A percentile compares a stretch with the other conserved stretches of the same genome.
Evolutionary conservation across 2,113 vertebrate species (phyloP).

Genomic region (Acinonyx jubatus): DNA sequence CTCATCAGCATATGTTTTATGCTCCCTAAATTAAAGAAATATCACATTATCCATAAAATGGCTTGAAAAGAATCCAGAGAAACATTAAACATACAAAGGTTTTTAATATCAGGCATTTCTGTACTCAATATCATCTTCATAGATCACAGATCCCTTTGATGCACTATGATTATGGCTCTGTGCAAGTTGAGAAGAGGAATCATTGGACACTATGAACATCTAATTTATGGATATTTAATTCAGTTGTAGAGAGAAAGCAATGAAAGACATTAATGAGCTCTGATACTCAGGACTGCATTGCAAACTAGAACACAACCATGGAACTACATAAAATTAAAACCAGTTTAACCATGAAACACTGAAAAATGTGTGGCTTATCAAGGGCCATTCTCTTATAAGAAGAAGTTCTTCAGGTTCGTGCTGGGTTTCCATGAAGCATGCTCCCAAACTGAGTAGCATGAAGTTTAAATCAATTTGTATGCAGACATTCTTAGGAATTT

Average conservation of each 20-base stretch:
- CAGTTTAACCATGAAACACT: conserved; percentile 52
- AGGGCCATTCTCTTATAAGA: conserved; percentile 45
- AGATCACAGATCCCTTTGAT: conserved; percentile 63
- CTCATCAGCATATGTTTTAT: conserved; percentile 73
- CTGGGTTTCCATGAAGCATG: conserved; percentile 37
- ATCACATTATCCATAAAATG: conserved; percentile 51
- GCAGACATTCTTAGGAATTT: conserved; percentile 19
- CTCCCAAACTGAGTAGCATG: background rate
- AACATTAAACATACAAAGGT: background rate
- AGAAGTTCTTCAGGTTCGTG: background rate
- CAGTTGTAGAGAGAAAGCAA: conserved; percentile 64
- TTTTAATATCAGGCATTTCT: conserved; percentile 68
- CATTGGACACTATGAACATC: conserved; percentile 57
- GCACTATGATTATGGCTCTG: conserved; percentile 55
- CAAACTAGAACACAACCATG: conserved; percentile 56
- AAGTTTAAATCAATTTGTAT: background rate
- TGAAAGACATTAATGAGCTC: conserved; percentile 73
- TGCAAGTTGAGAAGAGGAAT: conserved; percentile 62
- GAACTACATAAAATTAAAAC: conserved; percentile 39
- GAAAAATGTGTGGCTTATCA: conserved; percentile 52
- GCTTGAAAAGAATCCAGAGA: conserved; percentile 75
- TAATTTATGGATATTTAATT: conserved; percentile 76
- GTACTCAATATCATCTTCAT: conserved; percentile 28
- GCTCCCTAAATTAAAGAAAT: conserved; percentile 71
- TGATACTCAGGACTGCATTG: conserved; percentile 2